Conservation (phyloP, 2,888 invertebrate species). For the Eupeodes latifasciatus region DNA sequence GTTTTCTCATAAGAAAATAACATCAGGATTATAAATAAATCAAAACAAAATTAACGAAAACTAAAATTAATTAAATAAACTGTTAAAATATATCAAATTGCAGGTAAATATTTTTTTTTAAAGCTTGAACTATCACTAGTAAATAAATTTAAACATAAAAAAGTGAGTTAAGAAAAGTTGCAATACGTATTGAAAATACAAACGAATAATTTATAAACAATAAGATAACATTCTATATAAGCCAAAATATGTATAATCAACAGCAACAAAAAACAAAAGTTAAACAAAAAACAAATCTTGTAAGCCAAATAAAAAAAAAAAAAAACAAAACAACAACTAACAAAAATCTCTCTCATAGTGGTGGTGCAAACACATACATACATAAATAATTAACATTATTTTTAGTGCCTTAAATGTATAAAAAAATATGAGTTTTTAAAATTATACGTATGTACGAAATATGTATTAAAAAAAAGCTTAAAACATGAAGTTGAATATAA, state of each 20-base stretch:
- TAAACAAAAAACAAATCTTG: not conserved
- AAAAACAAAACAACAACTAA: not conserved
- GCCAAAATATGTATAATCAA: slow-evolving; percentile 4
- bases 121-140: slow-evolving; percentile 34
- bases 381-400: slow-evolving; percentile 35
- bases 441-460: slow-evolving; percentile 1
- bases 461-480: slow-evolving; percentile 27
- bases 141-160: not conserved
- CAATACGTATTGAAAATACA: slow-evolving; percentile 41
- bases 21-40: not conserved
- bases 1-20: not conserved
- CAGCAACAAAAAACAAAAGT: not conserved
- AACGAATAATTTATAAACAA: not conserved
- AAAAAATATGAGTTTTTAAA: slow-evolving; percentile 34
- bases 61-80: not conserved
- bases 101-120: not conserved
- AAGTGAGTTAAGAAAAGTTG: slow-evolving; percentile 1
- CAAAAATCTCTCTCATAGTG: not conserved
- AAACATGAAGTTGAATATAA: not conserved
- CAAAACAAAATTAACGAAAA: not conserved
- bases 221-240: not conserved
- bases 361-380: slow-evolving; percentile 11
- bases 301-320: slow-evolving; percentile 20
- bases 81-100: slow-evolving; percentile 5
- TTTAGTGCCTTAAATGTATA: slow-evolving; percentile 66